phyloP scores from a whole-genome alignment of 2,888 invertebrate species.

The Cenopis cana region DNA sequence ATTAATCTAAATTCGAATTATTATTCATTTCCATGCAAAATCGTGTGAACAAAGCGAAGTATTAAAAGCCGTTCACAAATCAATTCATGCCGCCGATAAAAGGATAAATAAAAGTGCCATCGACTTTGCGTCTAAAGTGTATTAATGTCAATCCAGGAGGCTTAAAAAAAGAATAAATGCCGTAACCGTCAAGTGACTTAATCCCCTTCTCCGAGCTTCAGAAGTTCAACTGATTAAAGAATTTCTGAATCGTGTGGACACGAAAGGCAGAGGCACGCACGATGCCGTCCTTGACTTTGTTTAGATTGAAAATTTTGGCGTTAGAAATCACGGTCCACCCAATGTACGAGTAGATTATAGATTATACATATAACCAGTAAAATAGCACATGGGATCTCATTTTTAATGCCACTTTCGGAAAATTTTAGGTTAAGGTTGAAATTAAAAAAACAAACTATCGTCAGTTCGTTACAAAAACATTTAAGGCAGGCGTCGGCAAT shows the following conservation, averaged over 20 bases:
- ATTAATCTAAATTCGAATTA: no score
- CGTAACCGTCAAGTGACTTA: neutral
- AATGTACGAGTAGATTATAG: no score
- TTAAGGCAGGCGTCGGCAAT: no score
- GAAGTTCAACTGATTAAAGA: slow-evolving; percentile 22
- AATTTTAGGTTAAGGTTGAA: no score
- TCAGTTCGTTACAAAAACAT: no score
- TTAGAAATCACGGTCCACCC: slow-evolving; percentile 2
- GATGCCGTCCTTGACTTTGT: slow-evolving; percentile 38
- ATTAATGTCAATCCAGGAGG: neutral
- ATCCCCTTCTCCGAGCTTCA: neutral
- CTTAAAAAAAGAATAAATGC: neutral
- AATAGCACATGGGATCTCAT: neutral
- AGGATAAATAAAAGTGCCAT: slow-evolving; percentile 9
- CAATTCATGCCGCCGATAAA: slow-evolving; percentile 4
- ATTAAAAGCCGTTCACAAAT: neutral
- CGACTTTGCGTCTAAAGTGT: neutral
- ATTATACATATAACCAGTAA: no score
- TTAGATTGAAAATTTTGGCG: slow-evolving; percentile 17
- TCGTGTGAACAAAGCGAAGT: neutral
- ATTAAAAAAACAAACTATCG: no score
- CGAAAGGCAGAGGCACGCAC: slow-evolving; percentile 31
- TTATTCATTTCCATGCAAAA: neutral
- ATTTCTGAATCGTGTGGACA: slow-evolving; percentile 23
- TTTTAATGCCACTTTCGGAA: neutral